Base-by-base conservation (phyloP, 2,113 vertebrate species). In the Helogale parvula region DNA sequence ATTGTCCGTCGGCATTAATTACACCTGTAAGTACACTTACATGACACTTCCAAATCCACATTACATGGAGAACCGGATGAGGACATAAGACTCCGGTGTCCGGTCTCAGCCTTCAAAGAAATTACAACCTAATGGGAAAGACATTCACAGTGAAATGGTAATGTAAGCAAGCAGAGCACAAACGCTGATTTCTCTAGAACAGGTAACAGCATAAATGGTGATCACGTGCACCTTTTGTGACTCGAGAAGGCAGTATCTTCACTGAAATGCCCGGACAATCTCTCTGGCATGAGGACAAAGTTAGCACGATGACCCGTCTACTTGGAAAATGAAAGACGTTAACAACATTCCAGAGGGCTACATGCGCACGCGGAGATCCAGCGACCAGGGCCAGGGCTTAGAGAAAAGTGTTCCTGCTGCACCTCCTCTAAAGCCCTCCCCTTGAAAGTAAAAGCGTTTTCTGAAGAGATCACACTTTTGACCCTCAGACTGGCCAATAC, bases 381-480 rank as follows among this genome's bases (percentile, higher is more conserved):
- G 29, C 5, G 54, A 76, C 76, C 0, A 23, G 27, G 38, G 72
- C 80, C 92, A 77, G 65, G 33, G 47, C 69, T 83, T 19, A 15
- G 31, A 63, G 90, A 87, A 96, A 86, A 83, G 21, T 3, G 79
- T 27, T 82, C 66, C 45, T 8, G 76, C 2, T 1, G 38, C 27
- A 25, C 31, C 12, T 21, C n/a, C 74, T 88, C 31, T 25, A 81
- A 93, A 87, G 88, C 63, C 63, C 35, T 63, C 65, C 52, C 33
- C 69, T 57, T 35, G 84, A 27, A 85, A 95, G 85, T 6, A 85
- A 83, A 95, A 76, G 93, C 83, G 11, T 38, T 92, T 95, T 88
- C 38, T 69, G 2, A 90, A 33, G 7, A 79, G 88, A 31, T 25
- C n/a, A 45, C 4, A 27, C 63, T 11, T 79, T 89, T 89, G 68